Percentiles rank a stretch among this genome's conserved stretches.
phyloP scores from a whole-genome alignment of 2,888 invertebrate species.

The Eupithecia pulchellata region DNA sequence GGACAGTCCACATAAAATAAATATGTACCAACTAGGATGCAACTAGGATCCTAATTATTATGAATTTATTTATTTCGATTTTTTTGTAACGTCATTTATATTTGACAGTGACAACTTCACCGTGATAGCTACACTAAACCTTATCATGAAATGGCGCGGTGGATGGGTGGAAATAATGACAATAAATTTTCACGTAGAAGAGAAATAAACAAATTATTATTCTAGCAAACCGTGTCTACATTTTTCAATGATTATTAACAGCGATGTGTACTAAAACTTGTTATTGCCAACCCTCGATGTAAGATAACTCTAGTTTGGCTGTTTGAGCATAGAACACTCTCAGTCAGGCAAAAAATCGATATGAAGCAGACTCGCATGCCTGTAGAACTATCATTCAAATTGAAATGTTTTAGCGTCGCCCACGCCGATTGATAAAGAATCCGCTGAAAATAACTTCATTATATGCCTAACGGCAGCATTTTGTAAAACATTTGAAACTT shows the following conservation, averaged over 20 bases:
- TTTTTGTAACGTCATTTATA: background rate
- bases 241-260: background rate
- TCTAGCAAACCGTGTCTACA: too few species aligned
- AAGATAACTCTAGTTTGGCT: background rate
- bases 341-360: constrained; percentile 29
- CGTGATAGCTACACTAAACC: too few species aligned
- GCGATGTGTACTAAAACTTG: background rate
- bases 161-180: too few species aligned
- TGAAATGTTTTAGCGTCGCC: constrained; percentile 33
- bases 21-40: background rate
- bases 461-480: background rate
- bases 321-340: constrained; percentile 31
- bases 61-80: background rate
- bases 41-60: background rate
- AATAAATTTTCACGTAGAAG: too few species aligned
- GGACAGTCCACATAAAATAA: background rate
- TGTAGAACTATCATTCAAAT: constrained; percentile 31
- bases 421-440: constrained; percentile 19
- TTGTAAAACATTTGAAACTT: too few species aligned
- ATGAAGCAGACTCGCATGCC: constrained; percentile 32
- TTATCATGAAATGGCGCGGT: too few species aligned
- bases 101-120: background rate
- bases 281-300: background rate
- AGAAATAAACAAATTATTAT: too few species aligned
- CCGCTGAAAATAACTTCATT: background rate